Conservation (phyloP, 1,140 invertebrate species). For the Drosophila simulans region DNA sequence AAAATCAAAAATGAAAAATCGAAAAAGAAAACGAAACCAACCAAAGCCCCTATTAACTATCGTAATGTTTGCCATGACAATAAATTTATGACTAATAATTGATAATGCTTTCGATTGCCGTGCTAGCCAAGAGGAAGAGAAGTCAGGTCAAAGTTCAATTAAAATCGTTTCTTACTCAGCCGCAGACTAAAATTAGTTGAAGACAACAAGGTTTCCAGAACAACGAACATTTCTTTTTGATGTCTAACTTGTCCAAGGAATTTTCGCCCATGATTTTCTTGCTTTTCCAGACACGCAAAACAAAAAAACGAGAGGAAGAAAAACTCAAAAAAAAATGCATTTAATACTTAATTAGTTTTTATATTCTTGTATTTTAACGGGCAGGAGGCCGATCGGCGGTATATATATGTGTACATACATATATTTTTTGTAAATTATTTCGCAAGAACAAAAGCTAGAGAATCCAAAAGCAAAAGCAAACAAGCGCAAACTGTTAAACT, state of each 20-base stretch:
- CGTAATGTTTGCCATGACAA: conserved; percentile 78
- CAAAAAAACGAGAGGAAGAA: conserved; percentile 24
- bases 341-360: conserved; percentile 83
- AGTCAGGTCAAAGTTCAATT: conserved; percentile 44
- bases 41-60: conserved; percentile 64
- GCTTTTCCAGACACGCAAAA: conserved; percentile 64
- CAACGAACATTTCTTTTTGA: conserved; percentile 79
- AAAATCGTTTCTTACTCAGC: conserved; percentile 46
- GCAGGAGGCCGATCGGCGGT: conserved; percentile 4
- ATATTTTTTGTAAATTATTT: conserved; percentile 81
- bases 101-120: conserved; percentile 66
- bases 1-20: conserved; percentile 13
- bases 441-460: conserved; percentile 80
- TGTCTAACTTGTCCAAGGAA: conserved; percentile 44
- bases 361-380: conserved; percentile 61
- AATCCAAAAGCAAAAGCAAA: conserved; percentile 70
- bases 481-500: conserved; percentile 56
- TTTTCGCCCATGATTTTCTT: conserved; percentile 60
- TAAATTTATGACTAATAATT: conserved; percentile 72
- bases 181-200: conserved; percentile 27
- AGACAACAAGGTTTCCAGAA: conserved; percentile 81
- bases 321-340: conserved; percentile 67
- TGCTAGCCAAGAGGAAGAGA: conserved; percentile 22
- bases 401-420: conserved; percentile 43
- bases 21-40: conserved; percentile 20